A percentile compares a stretch with the other conserved stretches of the same genome.
phyloP scores from a whole-genome alignment of 2,113 vertebrate genomes.

The Strix aluco region DNA sequence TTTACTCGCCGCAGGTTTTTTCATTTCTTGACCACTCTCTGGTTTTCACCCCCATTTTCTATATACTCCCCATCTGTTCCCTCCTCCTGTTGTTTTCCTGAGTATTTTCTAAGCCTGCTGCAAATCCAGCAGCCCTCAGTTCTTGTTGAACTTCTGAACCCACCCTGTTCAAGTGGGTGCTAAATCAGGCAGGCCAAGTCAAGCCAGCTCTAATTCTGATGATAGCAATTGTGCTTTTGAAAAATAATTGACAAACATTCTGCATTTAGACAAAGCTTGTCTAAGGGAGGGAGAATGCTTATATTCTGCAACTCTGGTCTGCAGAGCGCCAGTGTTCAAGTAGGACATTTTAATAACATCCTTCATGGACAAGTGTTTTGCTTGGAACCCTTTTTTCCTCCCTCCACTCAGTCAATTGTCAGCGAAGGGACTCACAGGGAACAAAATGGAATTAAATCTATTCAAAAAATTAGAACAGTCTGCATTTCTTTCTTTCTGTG shows the following conservation, averaged over 20 bases:
- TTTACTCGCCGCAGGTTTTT: neutral
- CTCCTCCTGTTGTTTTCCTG: neutral
- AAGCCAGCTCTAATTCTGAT: conserved; percentile 51
- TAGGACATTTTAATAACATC: conserved; percentile 67
- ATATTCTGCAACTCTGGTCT: neutral
- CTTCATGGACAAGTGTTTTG: conserved; percentile 52
- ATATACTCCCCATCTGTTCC: neutral
- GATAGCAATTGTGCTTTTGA: conserved; percentile 62
- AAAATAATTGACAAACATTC: conserved; percentile 66
- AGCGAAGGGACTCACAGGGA: conserved; percentile 10
- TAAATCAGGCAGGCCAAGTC: conserved; percentile 49
- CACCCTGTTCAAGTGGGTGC: neutral
- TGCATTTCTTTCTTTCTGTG: conserved; percentile 22
- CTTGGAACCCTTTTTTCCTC: conserved; percentile 28
- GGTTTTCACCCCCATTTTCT: neutral
- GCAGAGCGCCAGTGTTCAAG: conserved; percentile 26
- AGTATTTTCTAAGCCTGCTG: neutral
- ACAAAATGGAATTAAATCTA: conserved; percentile 33
- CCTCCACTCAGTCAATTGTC: conserved; percentile 29
- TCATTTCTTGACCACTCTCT: neutral
- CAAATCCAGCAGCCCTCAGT: neutral
- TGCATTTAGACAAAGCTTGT: conserved; percentile 37
- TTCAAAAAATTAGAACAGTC: conserved; percentile 22
- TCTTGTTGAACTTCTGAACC: conserved; percentile 38
- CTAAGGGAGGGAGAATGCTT: neutral